phyloP scores from a whole-genome alignment of 2,113 vertebrate species.

The Bungarus multicinctus region DNA sequence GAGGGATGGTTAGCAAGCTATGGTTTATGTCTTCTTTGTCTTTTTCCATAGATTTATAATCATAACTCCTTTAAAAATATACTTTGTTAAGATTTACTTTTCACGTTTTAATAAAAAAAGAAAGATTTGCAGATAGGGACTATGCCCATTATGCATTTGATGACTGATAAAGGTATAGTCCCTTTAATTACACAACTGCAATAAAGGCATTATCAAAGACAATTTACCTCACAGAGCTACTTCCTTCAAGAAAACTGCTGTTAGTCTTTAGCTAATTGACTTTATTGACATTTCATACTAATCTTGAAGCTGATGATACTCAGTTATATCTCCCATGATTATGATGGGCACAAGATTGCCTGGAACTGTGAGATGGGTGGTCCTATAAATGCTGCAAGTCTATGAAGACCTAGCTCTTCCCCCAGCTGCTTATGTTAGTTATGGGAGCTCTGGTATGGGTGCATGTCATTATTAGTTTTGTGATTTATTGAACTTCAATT shows the following conservation, averaged over 20 bases:
- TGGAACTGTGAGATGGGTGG: neutral
- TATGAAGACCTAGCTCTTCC: neutral
- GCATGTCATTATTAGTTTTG: neutral
- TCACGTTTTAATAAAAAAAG: neutral
- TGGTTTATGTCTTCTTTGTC: neutral
- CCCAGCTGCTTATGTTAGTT: neutral
- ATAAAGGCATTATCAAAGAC: neutral
- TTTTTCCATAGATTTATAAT: neutral
- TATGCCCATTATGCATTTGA: neutral
- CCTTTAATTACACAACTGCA: neutral
- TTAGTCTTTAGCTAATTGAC: neutral
- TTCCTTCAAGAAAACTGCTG: neutral
- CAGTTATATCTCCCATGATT: neutral
- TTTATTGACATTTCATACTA: neutral
- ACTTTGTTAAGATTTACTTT: neutral
- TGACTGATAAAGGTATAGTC: neutral
- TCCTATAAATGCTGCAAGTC: neutral
- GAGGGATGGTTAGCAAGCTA: neutral
- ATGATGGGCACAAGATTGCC: neutral
- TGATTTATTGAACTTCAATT: neutral
- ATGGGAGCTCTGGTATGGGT: neutral
- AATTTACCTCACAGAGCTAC: neutral
- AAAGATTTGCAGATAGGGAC: neutral
- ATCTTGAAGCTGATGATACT: neutral
- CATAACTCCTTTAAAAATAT: neutral